Percentiles rank a stretch among this genome's conserved stretches.
Evolutionary conservation across 1,140 invertebrate species (phyloP).

Genomic region (Mactra quadrangularis): DNA sequence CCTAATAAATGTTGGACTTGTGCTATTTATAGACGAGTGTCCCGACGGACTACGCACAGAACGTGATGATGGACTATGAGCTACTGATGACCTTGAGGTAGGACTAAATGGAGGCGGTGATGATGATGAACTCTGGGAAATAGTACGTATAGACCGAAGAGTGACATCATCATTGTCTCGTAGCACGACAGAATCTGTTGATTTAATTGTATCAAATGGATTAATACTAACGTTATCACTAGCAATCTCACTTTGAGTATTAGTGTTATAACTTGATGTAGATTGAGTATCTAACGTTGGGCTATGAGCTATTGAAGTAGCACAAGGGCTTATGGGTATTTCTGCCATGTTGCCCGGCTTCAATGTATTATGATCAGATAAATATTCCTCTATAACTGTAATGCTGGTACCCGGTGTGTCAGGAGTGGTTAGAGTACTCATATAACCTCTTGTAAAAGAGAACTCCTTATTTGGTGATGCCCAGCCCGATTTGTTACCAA

Average conservation of each 20-base stretch:
- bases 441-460: conserved; percentile 78
- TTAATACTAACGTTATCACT: conserved; percentile 52
- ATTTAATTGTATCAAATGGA: conserved; percentile 56
- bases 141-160: conserved; percentile 10
- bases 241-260: background rate
- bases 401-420: conserved; percentile 73
- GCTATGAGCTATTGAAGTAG: conserved; percentile 20
- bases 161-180: conserved; percentile 31
- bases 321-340: conserved; percentile 11
- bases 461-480: conserved; percentile 73
- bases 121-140: conserved; percentile 60
- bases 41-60: conserved; percentile 65
- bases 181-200: conserved; percentile 52
- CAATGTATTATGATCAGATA: background rate
- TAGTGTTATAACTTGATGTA: conserved; percentile 35
- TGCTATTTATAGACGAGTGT: conserved; percentile 59
- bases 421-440: conserved; percentile 79
- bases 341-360: conserved; percentile 46
- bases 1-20: conserved; percentile 32
- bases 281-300: conserved; percentile 45
- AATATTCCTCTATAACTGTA: conserved; percentile 65
- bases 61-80: conserved; percentile 60
- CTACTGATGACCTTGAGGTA: conserved; percentile 28
- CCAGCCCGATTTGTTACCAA: conserved; percentile 78
- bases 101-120: conserved; percentile 57